Conservation (phyloP, 2,888 invertebrate genomes). For the Lucinisca nassula region DNA sequence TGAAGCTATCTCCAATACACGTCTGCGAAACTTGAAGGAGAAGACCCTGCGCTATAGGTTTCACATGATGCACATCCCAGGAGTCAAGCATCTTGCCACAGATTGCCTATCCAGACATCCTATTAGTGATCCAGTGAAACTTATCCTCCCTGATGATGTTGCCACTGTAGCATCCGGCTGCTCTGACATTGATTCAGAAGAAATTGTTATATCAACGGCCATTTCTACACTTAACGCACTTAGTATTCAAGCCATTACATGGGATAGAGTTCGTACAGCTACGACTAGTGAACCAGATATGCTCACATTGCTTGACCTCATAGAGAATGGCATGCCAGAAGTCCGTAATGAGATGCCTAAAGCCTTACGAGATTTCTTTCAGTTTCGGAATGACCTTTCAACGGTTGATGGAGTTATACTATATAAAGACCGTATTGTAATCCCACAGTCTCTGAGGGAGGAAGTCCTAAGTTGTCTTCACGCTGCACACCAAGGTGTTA, state of each 20-base stretch:
- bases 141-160: conserved; percentile 31
- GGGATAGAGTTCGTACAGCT: conserved; percentile 61
- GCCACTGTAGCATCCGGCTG: no score
- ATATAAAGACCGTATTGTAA: conserved; percentile 70
- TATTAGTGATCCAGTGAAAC: not conserved
- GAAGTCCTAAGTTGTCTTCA: conserved; percentile 65
- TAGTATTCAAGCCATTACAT: conserved; percentile 51
- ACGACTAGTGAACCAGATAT: conserved; percentile 66
- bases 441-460: conserved; percentile 69
- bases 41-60: conserved; percentile 67
- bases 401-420: conserved; percentile 34
- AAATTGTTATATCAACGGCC: not conserved
- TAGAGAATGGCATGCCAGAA: conserved; percentile 39
- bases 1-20: conserved; percentile 54
- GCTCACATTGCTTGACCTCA: conserved; percentile 25
- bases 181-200: not conserved
- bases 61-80: conserved; percentile 66
- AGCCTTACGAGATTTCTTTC: conserved; percentile 25
- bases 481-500: conserved; percentile 77
- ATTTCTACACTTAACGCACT: not conserved
- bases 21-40: conserved; percentile 73
- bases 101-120: conserved; percentile 55
- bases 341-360: conserved; percentile 7
- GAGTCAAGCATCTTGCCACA: conserved; percentile 28
- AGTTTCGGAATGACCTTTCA: conserved; percentile 14